Evolutionary conservation across 2,888 invertebrate species (phyloP).

Genomic region (Leptopterna dolabrata): DNA sequence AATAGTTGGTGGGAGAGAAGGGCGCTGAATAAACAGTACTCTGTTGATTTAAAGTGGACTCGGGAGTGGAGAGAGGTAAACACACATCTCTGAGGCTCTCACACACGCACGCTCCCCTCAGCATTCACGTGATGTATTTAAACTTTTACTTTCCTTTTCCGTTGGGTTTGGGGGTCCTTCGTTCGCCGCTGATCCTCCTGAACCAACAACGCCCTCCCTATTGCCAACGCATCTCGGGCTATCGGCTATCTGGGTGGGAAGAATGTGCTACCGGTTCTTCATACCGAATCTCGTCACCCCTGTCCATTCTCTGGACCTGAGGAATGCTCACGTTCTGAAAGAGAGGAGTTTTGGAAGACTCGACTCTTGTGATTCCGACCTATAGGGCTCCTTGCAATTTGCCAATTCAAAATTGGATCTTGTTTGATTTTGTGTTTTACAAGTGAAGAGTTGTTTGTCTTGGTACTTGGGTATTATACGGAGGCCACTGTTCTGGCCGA

Average conservation of each 20-base stretch:
- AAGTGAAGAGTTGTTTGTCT: no score
- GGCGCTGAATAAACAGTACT: slow-evolving; percentile 52
- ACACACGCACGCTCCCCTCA: slow-evolving; percentile 4
- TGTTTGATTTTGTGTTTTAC: no score
- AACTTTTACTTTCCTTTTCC: slow-evolving; percentile 46
- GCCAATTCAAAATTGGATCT: no score
- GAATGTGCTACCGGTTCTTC: neutral
- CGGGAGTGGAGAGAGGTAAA: slow-evolving; percentile 42
- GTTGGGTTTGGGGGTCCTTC: slow-evolving; percentile 6
- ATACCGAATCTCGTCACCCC: neutral
- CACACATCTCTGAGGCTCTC: slow-evolving; percentile 22
- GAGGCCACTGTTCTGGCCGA: no score
- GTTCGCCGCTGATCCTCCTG: slow-evolving; percentile 38
- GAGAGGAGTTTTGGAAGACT: neutral
- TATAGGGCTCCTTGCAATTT: no score
- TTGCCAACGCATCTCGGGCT: neutral
- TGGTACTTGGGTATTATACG: no score
- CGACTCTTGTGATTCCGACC: no score
- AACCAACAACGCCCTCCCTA: slow-evolving; percentile 24
- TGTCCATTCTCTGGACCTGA: neutral
- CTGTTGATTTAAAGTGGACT: slow-evolving; percentile 53
- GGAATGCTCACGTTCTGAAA: neutral
- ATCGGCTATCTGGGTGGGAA: neutral
- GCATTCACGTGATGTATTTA: slow-evolving; percentile 37
- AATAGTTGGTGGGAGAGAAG: slow-evolving; percentile 55